Conservation (phyloP, 2,888 invertebrate species). For the Marasmarcha lunaedactyla region DNA sequence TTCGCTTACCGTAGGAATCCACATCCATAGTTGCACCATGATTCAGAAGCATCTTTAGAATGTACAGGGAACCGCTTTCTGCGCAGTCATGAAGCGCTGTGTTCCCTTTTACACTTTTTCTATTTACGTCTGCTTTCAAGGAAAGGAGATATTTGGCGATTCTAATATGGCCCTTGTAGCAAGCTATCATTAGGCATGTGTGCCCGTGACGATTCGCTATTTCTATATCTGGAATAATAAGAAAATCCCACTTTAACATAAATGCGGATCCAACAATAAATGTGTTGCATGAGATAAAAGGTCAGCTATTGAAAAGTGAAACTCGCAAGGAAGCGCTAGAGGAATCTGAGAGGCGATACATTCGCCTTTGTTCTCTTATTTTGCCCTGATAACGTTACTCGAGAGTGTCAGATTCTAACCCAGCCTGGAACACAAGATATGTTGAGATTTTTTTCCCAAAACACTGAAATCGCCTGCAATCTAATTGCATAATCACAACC, state of each 20-base stretch:
- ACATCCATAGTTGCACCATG: constrained; percentile 94
- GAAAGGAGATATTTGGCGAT: constrained; percentile 91
- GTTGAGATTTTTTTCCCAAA: too few relatives aligned
- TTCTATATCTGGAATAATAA: constrained; percentile 82
- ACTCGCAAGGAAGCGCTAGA: too few relatives aligned
- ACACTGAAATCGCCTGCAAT: too few relatives aligned
- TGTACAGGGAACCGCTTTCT: constrained; percentile 93
- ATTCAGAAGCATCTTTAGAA: constrained; percentile 87
- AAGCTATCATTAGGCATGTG: constrained; percentile 98
- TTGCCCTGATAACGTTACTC: too few relatives aligned
- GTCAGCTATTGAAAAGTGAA: too few relatives aligned
- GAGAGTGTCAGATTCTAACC: too few relatives aligned
- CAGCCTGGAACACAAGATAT: too few relatives aligned
- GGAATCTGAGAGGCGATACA: too few relatives aligned
- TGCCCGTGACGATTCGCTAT: constrained; percentile 96
- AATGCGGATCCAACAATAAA: too few relatives aligned
- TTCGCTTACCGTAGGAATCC: constrained; percentile 84
- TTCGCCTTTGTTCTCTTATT: too few relatives aligned
- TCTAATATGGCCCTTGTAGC: constrained; percentile 92
- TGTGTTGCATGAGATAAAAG: too few relatives aligned
- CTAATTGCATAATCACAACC: too few relatives aligned
- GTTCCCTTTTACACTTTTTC: constrained; percentile 92
- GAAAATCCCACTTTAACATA: constrained; percentile 3
- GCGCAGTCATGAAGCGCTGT: constrained; percentile 99
- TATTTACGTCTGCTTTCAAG: constrained; percentile 90